These are phyloP conservation scores for Xyliphius kryptos DNA, from an alignment of 2,113 vertebrate species.

Conservation along the genomic window DNA sequence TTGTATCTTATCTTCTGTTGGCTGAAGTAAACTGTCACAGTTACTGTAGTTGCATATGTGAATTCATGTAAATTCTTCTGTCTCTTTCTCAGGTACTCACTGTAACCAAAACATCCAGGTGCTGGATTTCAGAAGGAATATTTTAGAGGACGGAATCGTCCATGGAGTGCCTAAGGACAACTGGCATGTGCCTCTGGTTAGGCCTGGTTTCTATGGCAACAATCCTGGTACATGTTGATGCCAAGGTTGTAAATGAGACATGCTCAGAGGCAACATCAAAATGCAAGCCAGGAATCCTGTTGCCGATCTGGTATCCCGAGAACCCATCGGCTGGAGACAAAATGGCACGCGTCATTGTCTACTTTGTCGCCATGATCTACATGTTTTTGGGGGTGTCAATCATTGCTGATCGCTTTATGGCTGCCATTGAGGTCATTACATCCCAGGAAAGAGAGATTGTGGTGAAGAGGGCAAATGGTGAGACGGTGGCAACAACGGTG, in stretches of 20 bases:
- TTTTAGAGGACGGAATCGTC: constrained; percentile 68
- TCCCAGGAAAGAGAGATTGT: constrained; percentile 94
- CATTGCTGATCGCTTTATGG: constrained; percentile 98
- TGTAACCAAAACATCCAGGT: constrained; percentile 45
- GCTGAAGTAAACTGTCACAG: no score
- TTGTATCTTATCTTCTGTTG: no score
- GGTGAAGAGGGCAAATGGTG: constrained; percentile 90
- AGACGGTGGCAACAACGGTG: constrained; percentile 88
- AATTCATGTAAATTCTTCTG: constrained; percentile 29
- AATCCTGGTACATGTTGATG: constrained; percentile 78
- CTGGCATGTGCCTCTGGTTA: constrained; percentile 86
- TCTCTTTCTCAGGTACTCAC: constrained; percentile 51
- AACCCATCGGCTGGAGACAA: constrained; percentile 98
- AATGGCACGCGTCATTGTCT: constrained; percentile 96
- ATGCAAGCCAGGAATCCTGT: constrained; percentile 87
- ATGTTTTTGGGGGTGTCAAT: constrained; percentile 99
- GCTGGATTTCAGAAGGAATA: constrained; percentile 63
- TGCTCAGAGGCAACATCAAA: constrained; percentile 77
- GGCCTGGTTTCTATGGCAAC: constrained; percentile 81
- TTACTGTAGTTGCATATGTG: no score
- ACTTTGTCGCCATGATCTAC: constrained; percentile 97
- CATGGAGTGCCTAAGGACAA: constrained; percentile 92
- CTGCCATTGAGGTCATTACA: constrained; percentile 96
- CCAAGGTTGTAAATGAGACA: constrained; percentile 77
- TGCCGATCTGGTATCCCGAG: constrained; percentile 98